These are phyloP conservation scores for Poicephalus meyeri DNA, from an alignment of 2,113 vertebrate genomes.

Conservation along the genomic window DNA sequence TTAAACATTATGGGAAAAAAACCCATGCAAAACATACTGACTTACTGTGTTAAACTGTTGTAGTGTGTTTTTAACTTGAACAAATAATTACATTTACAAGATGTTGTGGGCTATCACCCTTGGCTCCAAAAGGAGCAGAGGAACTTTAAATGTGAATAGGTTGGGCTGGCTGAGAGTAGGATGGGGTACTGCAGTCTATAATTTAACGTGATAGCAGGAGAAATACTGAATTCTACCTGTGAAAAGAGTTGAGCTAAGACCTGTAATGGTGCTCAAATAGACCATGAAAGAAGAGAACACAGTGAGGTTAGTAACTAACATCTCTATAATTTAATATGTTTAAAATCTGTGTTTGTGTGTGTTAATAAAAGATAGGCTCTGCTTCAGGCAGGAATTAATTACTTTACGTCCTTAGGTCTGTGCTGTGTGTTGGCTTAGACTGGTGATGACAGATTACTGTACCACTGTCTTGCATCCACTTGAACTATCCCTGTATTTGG, in stretches of 20 bases:
- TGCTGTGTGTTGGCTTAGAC: background rate
- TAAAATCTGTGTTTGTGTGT: background rate
- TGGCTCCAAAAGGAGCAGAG: background rate
- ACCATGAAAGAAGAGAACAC: background rate
- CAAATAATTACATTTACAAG: background rate
- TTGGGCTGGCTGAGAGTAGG: background rate
- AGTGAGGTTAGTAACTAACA: background rate
- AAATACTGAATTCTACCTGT: accelerated
- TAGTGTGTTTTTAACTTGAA: background rate
- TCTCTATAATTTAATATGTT: background rate
- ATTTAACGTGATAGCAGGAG: background rate
- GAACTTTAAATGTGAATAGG: background rate
- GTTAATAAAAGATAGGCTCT: background rate
- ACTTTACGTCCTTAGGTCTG: background rate
- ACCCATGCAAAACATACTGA: accelerated
- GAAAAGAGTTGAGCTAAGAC: background rate
- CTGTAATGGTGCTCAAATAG: background rate
- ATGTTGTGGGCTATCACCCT: background rate
- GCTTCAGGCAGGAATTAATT: background rate
- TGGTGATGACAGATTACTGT: background rate
- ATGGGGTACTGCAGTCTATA: background rate
- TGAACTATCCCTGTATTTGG: background rate
- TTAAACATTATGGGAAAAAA: background rate
- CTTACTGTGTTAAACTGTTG: background rate
- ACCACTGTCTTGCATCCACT: background rate